A percentile compares a stretch with the other conserved stretches of the same genome.
Evolutionary conservation across 2,888 invertebrate genomes (phyloP).

Genomic region (Pachydiplax longipennis): DNA sequence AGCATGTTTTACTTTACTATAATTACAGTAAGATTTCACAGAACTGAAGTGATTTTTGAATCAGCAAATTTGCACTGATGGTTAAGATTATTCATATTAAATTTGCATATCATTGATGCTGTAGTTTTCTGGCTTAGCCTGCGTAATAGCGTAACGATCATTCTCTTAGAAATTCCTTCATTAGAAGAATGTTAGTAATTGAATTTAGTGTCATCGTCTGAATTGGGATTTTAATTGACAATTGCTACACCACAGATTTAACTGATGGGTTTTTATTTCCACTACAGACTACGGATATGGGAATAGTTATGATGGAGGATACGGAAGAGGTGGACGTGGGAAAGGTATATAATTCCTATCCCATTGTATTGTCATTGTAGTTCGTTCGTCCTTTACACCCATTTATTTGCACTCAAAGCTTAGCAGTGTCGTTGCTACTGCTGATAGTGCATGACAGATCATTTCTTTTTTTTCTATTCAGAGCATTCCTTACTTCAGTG

Average conservation of each 20-base stretch:
- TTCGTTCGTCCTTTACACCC: slow-evolving; percentile 1
- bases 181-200: slow-evolving; percentile 8
- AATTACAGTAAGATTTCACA: not conserved
- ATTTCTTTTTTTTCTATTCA: not conserved
- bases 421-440: slow-evolving; percentile 45
- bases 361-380: slow-evolving; percentile 43
- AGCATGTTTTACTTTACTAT: not conserved
- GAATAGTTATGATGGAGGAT: slow-evolving; percentile 76
- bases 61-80: slow-evolving; percentile 6
- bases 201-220: not conserved
- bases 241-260: slow-evolving; percentile 32
- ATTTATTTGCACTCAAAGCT: slow-evolving; percentile 32
- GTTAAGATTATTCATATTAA: not conserved
- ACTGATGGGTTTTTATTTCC: slow-evolving; percentile 61
- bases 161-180: slow-evolving; percentile 1
- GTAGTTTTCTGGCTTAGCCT: slow-evolving; percentile 31
- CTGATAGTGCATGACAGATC: slow-evolving; percentile 20
- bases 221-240: slow-evolving; percentile 28
- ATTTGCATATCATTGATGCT: slow-evolving; percentile 15
- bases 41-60: not conserved
- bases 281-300: slow-evolving; percentile 79
- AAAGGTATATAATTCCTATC: slow-evolving; percentile 71
- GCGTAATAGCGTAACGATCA: slow-evolving; percentile 3
- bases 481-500: slow-evolving; percentile 48
- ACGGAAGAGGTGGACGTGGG: slow-evolving; percentile 83